Conservation (phyloP, 2,888 invertebrate genomes). For the Standfussiana lucernea region DNA sequence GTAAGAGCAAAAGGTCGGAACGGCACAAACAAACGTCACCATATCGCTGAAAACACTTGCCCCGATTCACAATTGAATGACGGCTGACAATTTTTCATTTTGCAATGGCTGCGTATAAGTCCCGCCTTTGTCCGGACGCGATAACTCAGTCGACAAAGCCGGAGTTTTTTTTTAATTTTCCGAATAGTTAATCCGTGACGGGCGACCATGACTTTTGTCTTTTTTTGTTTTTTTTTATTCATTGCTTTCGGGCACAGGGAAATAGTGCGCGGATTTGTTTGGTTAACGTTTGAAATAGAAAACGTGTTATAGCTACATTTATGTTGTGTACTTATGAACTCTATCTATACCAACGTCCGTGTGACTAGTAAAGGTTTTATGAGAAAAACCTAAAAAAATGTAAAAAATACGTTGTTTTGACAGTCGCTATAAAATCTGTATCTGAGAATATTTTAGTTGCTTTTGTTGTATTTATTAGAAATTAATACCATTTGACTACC, state of each 20-base stretch:
- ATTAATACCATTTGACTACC: background rate
- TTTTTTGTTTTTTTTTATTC: conserved; percentile 40
- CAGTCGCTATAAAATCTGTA: background rate
- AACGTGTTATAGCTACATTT: background rate
- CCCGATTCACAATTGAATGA: conserved; percentile 57
- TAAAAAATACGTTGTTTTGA: background rate
- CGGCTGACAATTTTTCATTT: conserved; percentile 63
- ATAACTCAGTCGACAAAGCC: conserved; percentile 61
- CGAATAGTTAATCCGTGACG: conserved; percentile 57
- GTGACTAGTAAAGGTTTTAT: background rate
- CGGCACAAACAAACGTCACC: conserved; percentile 42
- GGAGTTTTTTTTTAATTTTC: conserved; percentile 57
- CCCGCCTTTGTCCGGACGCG: conserved; percentile 50
- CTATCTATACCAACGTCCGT: background rate
- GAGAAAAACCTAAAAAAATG: background rate
- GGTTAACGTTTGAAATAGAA: conserved; percentile 8
- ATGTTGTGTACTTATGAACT: background rate
- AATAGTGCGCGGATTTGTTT: conserved; percentile 30
- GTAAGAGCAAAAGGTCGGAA: conserved; percentile 18
- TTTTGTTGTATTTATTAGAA: background rate
- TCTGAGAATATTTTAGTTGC: background rate
- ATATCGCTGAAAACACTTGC: conserved; percentile 32
- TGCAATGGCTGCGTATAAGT: conserved; percentile 39
- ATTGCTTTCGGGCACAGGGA: conserved; percentile 13
- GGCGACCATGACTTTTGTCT: conserved; percentile 33